phyloP scores from a whole-genome alignment of 2,797 vertebrate genomes.

The Nyctalus aviator region DNA sequence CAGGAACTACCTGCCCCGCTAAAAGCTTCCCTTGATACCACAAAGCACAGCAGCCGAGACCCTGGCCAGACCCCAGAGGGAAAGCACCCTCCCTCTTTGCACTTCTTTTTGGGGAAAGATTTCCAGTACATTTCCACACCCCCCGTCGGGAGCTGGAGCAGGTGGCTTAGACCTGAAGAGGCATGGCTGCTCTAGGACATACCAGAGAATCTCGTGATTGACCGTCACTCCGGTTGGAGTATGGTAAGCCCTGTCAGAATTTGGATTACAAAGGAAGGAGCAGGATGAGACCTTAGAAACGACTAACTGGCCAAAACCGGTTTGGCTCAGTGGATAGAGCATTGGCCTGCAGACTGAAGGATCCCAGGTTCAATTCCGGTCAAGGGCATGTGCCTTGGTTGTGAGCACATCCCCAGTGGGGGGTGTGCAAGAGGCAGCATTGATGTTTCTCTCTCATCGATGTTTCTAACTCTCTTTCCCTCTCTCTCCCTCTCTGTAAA shows the following conservation, averaged over 20 bases:
- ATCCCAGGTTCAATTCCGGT: no score
- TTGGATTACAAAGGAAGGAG: background rate
- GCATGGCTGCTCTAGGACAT: background rate
- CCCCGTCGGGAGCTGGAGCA: background rate
- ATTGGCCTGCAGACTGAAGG: no score
- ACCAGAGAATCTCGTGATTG: background rate
- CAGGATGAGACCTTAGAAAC: background rate
- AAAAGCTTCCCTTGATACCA: background rate
- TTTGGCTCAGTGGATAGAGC: no score
- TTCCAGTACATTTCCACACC: background rate
- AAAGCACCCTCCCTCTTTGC: background rate
- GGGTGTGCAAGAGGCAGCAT: no score
- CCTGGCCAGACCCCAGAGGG: rapidly evolving
- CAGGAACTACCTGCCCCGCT: background rate
- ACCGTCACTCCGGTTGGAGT: no score
- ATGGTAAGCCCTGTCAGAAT: background rate
- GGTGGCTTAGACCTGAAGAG: background rate
- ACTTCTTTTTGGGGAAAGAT: background rate
- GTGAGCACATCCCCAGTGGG: no score
- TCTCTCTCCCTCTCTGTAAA: no score
- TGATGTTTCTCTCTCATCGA: no score
- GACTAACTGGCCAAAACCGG: background rate
- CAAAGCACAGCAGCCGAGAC: background rate
- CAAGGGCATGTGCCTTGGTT: no score
- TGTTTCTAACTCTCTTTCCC: no score